phyloP scores from a whole-genome alignment of 2,113 vertebrate species.

The Silurus meridionalis region DNA sequence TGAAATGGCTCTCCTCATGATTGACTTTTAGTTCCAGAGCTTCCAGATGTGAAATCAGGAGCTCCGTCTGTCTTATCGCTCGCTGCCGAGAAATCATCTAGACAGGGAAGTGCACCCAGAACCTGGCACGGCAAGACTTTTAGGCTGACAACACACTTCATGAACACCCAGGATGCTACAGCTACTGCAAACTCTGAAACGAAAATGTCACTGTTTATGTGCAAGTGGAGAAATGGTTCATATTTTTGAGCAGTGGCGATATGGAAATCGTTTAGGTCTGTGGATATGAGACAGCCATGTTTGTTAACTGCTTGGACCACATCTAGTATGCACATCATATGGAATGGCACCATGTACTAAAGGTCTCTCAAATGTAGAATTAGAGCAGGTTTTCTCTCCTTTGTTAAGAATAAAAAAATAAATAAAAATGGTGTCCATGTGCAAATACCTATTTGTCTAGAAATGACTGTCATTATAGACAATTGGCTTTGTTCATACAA shows the following conservation, averaged over 20 bases:
- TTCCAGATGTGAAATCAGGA: constrained; percentile 8
- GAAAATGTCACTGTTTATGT: not conserved
- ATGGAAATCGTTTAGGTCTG: not conserved
- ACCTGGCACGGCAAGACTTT: not conserved
- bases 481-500: not conserved
- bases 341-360: not conserved
- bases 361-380: not conserved
- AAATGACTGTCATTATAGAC: not conserved
- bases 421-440: not conserved
- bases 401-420: not conserved
- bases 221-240: not conserved
- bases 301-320: not conserved
- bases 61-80: not conserved
- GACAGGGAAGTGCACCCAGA: not conserved
- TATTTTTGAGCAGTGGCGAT: not conserved
- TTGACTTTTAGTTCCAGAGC: not conserved
- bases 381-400: not conserved
- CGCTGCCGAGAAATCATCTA: not conserved
- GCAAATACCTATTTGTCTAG: not conserved
- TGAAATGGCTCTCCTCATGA: not conserved
- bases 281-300: not conserved
- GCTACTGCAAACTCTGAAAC: not conserved
- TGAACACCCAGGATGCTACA: not conserved
- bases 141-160: not conserved
- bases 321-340: not conserved